phyloP scores from a whole-genome alignment of 64 coral and sea anemone genomes.

The Montipora capricornis region DNA sequence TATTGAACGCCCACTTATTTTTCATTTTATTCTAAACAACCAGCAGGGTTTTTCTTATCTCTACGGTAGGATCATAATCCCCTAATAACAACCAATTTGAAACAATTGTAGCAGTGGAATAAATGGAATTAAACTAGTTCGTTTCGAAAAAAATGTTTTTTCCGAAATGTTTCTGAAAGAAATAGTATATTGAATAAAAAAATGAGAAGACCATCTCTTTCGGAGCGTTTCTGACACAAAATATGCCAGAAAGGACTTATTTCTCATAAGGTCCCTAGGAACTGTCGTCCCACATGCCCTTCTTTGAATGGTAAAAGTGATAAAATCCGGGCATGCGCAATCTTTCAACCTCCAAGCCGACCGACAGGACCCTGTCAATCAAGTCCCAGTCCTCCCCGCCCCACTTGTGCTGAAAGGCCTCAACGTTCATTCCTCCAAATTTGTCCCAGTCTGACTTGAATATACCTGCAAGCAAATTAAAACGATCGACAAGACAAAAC shows the following conservation, averaged over 20 bases:
- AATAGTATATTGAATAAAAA: no score
- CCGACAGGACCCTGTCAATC: conserved; percentile 72
- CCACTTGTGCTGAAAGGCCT: conserved; percentile 78
- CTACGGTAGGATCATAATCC: neutral
- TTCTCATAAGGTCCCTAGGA: neutral
- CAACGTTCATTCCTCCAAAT: conserved; percentile 84
- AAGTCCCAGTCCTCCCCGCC: conserved; percentile 93
- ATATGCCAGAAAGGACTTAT: neutral
- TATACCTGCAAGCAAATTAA: conserved; percentile 47
- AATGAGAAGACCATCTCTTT: no score
- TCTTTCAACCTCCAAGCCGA: conserved; percentile 77
- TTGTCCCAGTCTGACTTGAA: conserved; percentile 86
- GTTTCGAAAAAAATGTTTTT: neutral
- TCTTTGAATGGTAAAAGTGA: conserved; percentile 81
- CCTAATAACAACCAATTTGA: neutral
- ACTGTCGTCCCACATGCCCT: conserved; percentile 80
- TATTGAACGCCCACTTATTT: neutral
- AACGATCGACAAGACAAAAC: no score
- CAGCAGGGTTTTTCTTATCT: neutral
- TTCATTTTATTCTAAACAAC: neutral
- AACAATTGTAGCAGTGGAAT: neutral
- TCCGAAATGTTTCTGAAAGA: no score
- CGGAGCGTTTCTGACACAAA: neutral
- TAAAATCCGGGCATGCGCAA: conserved; percentile 83
- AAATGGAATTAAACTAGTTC: neutral